phyloP scores from a whole-genome alignment of 2,888 invertebrate genomes.

The Eremobia ochroleuca region DNA sequence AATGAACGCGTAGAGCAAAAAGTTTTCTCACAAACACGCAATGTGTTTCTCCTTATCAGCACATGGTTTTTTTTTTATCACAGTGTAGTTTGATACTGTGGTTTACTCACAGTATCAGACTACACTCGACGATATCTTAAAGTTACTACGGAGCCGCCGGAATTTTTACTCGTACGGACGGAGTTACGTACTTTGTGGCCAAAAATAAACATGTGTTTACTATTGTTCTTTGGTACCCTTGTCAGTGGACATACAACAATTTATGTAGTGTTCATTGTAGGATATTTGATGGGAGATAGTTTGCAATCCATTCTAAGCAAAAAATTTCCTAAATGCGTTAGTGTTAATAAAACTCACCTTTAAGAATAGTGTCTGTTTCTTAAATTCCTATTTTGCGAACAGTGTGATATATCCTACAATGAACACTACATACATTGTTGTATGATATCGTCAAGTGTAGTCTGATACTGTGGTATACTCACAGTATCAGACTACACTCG shows the following conservation, averaged over 20 bases:
- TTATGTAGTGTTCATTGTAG: no score
- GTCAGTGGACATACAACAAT: not conserved
- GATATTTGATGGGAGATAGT: not conserved
- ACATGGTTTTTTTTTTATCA: constrained; percentile 48
- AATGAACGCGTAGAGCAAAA: constrained; percentile 17
- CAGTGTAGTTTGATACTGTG: constrained; percentile 33
- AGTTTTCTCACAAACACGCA: constrained; percentile 17
- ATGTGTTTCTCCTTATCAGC: constrained; percentile 49
- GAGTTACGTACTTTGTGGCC: not conserved
- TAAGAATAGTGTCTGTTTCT: not conserved
- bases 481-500: no score
- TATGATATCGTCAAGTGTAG: constrained; percentile 5
- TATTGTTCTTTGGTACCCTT: not conserved
- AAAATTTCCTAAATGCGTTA: not conserved
- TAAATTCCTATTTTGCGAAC: constrained; percentile 9
- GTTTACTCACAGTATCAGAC: no score
- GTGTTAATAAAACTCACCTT: not conserved
- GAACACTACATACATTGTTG: not conserved
- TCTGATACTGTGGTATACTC: constrained; percentile 43
- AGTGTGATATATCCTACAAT: no score
- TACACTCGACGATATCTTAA: constrained; percentile 10
- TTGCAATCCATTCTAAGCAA: no score
- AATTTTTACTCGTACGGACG: not conserved
- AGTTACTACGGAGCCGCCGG: not conserved
- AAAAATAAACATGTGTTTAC: not conserved